Conservation (phyloP, 1,140 invertebrate species). For the Drosophila willistoni region DNA sequence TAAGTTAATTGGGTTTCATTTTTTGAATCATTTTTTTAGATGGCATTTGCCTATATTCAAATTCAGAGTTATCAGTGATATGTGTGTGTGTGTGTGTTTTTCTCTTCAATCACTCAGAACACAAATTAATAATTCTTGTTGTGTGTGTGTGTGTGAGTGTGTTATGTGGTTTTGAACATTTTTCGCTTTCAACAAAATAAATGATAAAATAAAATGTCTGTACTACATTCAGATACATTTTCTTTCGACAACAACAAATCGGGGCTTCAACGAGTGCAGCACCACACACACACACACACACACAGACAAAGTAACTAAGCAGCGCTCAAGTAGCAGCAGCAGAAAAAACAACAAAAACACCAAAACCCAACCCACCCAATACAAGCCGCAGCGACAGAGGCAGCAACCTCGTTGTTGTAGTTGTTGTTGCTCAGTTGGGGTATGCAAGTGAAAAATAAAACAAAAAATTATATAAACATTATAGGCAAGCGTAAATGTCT, state of each 20-base stretch:
- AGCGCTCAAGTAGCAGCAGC: neutral
- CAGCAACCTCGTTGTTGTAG: constrained; percentile 39
- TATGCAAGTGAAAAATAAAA: constrained; percentile 67
- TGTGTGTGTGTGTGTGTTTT: neutral
- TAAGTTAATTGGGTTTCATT: neutral
- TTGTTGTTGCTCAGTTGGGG: constrained; percentile 27
- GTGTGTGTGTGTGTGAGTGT: too few species aligned
- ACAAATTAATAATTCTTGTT: neutral
- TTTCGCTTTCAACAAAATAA: neutral
- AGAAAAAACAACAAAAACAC: neutral
- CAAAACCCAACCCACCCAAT: constrained; percentile 25
- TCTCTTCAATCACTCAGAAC: neutral
- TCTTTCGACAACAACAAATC: constrained; percentile 6
- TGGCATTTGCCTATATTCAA: constrained; percentile 1
- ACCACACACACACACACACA: too few species aligned
- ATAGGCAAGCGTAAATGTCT: constrained; percentile 60
- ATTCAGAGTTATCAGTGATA: neutral
- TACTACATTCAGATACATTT: neutral
- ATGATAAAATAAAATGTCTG: constrained; percentile 6
- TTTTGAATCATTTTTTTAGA: neutral
- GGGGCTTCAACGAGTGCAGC: neutral
- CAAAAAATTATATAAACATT: constrained; percentile 77
- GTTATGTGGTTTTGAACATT: neutral
- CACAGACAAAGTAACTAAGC: neutral
- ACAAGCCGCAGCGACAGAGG: constrained; percentile 41